Evolutionary conservation across 2,888 invertebrate species (phyloP).

Genomic region (Pollenia labialis): DNA sequence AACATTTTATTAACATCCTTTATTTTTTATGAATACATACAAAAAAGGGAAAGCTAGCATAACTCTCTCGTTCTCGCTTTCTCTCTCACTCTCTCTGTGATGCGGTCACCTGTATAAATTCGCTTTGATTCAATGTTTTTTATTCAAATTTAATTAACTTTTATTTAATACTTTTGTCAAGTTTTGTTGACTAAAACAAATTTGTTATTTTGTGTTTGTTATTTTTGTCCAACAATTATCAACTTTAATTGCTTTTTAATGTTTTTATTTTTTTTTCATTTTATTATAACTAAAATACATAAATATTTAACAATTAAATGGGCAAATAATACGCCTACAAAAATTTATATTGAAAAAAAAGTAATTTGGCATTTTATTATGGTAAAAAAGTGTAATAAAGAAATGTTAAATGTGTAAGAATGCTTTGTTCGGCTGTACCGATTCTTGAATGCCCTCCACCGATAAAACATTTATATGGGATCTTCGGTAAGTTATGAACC

Average conservation of each 20-base stretch:
- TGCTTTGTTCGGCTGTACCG: too few species aligned
- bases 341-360: conserved; percentile 15
- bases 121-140: background rate
- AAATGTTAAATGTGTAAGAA: background rate
- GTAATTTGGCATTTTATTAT: conserved; percentile 35
- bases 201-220: conserved; percentile 14
- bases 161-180: conserved; percentile 23
- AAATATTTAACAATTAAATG: conserved; percentile 30
- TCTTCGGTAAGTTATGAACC: too few species aligned
- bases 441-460: too few species aligned
- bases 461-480: too few species aligned
- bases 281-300: conserved; percentile 8
- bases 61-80: too few species aligned
- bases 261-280: background rate
- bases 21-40: too few species aligned
- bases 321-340: conserved; percentile 61
- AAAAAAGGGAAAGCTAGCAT: too few species aligned
- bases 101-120: too few species aligned
- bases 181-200: background rate
- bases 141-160: conserved; percentile 28
- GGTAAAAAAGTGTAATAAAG: conserved; percentile 10
- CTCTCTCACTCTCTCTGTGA: too few species aligned
- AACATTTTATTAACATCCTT: too few species aligned
- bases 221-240: conserved; percentile 44
- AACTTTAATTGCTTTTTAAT: conserved; percentile 58